A percentile compares a stretch with the other conserved stretches of the same genome.
Evolutionary conservation across 2,888 invertebrate species (phyloP).

Genomic region (Eucriotettix oculatus): DNA sequence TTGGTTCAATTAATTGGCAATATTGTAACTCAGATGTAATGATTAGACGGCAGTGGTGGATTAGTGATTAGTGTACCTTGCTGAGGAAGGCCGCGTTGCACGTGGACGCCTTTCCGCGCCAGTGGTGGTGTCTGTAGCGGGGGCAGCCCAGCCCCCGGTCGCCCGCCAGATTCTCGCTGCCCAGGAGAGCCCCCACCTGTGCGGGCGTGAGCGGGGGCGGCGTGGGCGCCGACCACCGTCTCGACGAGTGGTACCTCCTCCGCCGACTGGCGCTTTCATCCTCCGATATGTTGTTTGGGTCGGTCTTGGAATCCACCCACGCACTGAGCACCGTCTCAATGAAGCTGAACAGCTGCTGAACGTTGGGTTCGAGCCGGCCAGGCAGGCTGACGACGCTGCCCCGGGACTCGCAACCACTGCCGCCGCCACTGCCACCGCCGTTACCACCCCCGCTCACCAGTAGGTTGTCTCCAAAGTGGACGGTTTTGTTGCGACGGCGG

Average conservation of each 20-base stretch:
- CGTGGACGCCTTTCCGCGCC: conserved; percentile 69
- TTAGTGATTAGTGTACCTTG: conserved; percentile 40
- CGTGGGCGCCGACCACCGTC: conserved; percentile 7
- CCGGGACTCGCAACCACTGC: conserved; percentile 29
- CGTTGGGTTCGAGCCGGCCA: conserved; percentile 44
- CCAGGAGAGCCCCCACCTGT: conserved; percentile 15
- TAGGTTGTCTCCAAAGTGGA: conserved; percentile 61
- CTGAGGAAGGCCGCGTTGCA: conserved; percentile 78
- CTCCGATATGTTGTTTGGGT: conserved; percentile 21
- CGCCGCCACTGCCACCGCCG: conserved; percentile 37
- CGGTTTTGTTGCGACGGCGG: conserved; percentile 57
- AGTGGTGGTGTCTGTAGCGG: conserved; percentile 48
- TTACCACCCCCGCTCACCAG: conserved; percentile 22
- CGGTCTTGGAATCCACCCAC: conserved; percentile 34
- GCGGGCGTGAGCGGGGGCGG: conserved; percentile 7
- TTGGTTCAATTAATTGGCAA: too few species aligned
- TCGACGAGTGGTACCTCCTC: conserved; percentile 30
- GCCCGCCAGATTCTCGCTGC: conserved; percentile 15
- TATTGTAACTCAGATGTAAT: too few species aligned
- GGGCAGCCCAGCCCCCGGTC: conserved; percentile 15
- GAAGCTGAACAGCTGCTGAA: conserved; percentile 65
- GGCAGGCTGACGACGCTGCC: conserved; percentile 36
- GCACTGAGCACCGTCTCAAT: conserved; percentile 64
- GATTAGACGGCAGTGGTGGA: too few species aligned
- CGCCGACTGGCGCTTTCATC: conserved; percentile 44